Evolutionary conservation across 2,113 vertebrate genomes (phyloP), one percentile per base, ranked within the genome.

Genomic region (Ceyx margarethae): DNA sequence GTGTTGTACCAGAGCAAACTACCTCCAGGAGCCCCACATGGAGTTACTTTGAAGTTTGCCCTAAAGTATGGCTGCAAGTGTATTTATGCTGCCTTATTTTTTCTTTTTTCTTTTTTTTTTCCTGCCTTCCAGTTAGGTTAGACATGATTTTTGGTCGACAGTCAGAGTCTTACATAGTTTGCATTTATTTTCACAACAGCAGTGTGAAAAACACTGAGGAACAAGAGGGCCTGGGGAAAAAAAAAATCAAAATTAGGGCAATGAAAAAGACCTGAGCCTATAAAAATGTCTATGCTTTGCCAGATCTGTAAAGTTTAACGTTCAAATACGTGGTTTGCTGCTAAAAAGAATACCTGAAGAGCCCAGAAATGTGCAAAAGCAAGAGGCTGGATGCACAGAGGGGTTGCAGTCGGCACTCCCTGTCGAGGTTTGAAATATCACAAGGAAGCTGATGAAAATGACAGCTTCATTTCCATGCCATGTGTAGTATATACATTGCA

Each of bases 11-110:
- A 3, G 0, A 85, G 75, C 60, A 73, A 85, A 82, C 31, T 58
- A 87, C 46, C 87, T 81, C 56, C 67, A 85, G 91, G 71, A 92
- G 56, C 22, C 8, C 51, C 16, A 28, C 20, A 45, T 35, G 35
- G 78, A 45, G 28, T 86, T 87, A 58, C 95, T 96, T 95, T 94
- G 91, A 96, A 95, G 94, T 81, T 71, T 87, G 42, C 86, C 92
- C 86, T 81, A 3, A 95, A 92, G 89, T 62, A 73, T 85, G 50
- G 7, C 83, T 93, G 21, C 37, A 81, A 91, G 90, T 13, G 0
- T 81, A 85, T 80, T 93, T 79, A 71, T 85, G 54, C 43, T 65
- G 6, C 35, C 3, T 48, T 15, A 56, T 50, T 20, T 0, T 61
- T 57, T 13, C 20, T 15, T 67, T 54, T 46, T 37, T 18, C 23